Percentiles rank a stretch among this genome's conserved stretches.
Conservation (phyloP, 2,797 vertebrate genomes). For the Serranus cabrilla region DNA sequence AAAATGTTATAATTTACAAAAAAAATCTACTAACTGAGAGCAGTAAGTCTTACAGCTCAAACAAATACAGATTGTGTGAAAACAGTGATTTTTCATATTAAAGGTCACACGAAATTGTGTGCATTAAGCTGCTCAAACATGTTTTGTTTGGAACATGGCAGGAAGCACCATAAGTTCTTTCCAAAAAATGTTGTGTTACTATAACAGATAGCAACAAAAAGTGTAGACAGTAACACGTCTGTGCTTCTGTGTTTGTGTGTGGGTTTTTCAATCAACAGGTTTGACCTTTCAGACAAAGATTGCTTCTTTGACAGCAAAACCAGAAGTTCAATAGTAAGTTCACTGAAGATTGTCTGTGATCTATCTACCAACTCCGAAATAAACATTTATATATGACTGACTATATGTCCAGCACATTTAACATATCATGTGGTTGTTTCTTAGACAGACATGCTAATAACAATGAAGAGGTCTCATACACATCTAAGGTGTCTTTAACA, state of each 20-base stretch:
- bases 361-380: background rate
- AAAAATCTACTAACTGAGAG: no score
- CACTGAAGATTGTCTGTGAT: background rate
- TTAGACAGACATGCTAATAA: no score
- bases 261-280: constrained; percentile 82
- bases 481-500: no score
- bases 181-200: background rate
- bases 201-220: background rate
- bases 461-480: no score
- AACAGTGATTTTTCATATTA: no score
- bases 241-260: constrained; percentile 25
- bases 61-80: no score
- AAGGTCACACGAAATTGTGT: background rate
- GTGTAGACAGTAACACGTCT: background rate
- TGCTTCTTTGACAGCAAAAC: constrained; percentile 98
- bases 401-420: no score
- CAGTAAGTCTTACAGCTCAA: no score
- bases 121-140: background rate
- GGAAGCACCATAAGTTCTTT: background rate
- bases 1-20: no score
- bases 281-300: constrained; percentile 96
- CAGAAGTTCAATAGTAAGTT: constrained; percentile 96
- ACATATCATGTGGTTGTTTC: no score
- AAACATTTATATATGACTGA: background rate
- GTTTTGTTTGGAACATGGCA: background rate